Evolutionary conservation across 2,888 invertebrate genomes (phyloP), one percentile per base, ranked within the genome.

Genomic region (Nemotelus nigrinus): DNA sequence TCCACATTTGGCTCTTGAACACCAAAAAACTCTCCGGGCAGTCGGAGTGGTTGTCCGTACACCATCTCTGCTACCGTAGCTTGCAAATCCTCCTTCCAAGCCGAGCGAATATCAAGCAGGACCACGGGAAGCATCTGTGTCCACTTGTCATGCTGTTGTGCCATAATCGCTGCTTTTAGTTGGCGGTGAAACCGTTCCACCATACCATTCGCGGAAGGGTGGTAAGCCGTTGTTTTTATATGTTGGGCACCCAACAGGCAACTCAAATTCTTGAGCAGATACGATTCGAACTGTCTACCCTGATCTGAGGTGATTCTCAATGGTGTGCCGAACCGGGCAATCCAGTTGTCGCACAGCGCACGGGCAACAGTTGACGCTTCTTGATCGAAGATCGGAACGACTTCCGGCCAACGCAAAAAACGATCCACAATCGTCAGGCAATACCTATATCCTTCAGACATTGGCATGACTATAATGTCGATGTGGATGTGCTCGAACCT

Each of bases 291-390:
- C 50, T 80, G 78, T 3, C 65, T 65, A 0, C 78, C 76, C 76
- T 79, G 77, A 45, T 78, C 79, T 3, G 79, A 77, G 1, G 78
- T 77, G 7, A 80, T 63, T 53, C 6, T 57, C 5, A 44, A 3
- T n/a, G 79, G 79, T n/a, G 72, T 77, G 25, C 78, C 80, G 58
- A 79, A 81, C 8, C 77, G 63, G 25, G 77, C 78, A 50, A 81
- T 72, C 53, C 75, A 81, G 7, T 78, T 58, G 41, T 63, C 41
- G 43, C 39, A 39, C 8, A 63, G 25, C 25, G 63, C 63, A n/a
- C 63, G 7, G 8, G 63, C 63, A 4, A 63, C 43, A 7, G 63
- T 63, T 39, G n/a, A 6, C 3, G 63, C 41, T 3, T 39, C 43
- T 3, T 7, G 3, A 8, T 63, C 63, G 43, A 5, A 43, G 6